These are phyloP conservation scores for Drosophila phalerata DNA, from an alignment of 2,888 invertebrate species.

Conservation along the genomic window DNA sequence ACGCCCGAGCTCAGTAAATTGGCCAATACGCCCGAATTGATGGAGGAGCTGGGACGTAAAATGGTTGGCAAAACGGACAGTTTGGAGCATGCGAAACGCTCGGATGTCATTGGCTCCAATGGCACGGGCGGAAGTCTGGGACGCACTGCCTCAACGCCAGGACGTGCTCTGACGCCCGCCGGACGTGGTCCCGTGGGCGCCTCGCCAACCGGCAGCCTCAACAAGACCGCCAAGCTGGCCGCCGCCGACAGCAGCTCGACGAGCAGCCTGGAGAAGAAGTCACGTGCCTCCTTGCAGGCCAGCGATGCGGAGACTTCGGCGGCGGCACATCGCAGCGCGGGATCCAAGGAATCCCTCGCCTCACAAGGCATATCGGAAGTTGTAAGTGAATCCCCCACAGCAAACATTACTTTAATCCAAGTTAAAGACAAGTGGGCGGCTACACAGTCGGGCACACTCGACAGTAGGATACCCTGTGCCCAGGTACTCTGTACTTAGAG, in stretches of 20 bases:
- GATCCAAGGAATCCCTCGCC: conserved; percentile 85
- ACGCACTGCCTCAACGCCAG: conserved; percentile 78
- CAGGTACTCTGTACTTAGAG: too few species aligned
- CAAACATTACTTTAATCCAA: too few species aligned
- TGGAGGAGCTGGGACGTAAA: conserved; percentile 85
- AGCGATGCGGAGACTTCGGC: conserved; percentile 65
- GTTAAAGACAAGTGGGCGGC: too few species aligned
- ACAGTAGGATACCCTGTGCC: too few species aligned
- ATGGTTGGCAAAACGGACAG: conserved; percentile 84
- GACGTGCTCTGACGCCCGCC: conserved; percentile 59
- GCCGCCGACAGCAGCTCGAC: conserved; percentile 82
- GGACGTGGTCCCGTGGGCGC: conserved; percentile 72
- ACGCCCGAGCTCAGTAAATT: conserved; percentile 84
- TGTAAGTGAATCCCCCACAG: conserved; percentile 36
- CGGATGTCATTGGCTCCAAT: conserved; percentile 26
- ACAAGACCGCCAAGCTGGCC: conserved; percentile 72
- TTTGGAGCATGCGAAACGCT: conserved; percentile 83
- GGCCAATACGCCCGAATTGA: conserved; percentile 83
- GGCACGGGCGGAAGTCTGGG: conserved; percentile 81
- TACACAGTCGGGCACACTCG: too few species aligned
- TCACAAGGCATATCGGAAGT: conserved; percentile 86
- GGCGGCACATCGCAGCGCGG: conserved; percentile 77
- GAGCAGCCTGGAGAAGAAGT: conserved; percentile 83
- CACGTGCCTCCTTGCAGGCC: conserved; percentile 76
- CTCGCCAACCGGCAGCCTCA: conserved; percentile 85